Evolutionary conservation across 2,797 vertebrate species (phyloP).

Genomic region (Tympanoctomys barrerae): DNA sequence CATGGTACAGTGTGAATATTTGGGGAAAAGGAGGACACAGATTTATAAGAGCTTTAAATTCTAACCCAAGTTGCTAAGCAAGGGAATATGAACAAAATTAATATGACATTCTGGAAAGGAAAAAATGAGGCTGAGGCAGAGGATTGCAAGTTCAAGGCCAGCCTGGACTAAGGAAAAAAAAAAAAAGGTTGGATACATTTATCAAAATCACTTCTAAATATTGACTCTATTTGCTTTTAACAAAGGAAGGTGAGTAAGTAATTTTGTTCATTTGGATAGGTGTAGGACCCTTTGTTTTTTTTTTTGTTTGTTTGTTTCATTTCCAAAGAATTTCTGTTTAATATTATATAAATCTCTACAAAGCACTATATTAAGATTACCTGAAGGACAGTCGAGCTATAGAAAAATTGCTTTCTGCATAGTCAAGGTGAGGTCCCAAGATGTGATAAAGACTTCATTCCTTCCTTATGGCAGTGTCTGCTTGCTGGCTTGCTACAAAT

Average conservation of each 20-base stretch:
- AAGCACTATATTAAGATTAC: slow-evolving; percentile 10
- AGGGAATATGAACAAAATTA: slow-evolving; percentile 74
- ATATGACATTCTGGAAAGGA: slow-evolving; percentile 48
- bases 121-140: not conserved
- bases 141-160: not conserved
- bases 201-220: slow-evolving; percentile 17
- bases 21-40: slow-evolving; percentile 69
- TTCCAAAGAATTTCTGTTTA: slow-evolving; percentile 45
- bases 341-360: slow-evolving; percentile 40
- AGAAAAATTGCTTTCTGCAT: not conserved
- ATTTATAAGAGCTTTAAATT: slow-evolving; percentile 79
- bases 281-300: not conserved
- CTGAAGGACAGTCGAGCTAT: not conserved
- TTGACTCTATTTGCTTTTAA: slow-evolving; percentile 40
- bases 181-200: not conserved
- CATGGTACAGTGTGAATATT: slow-evolving; percentile 74
- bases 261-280: slow-evolving; percentile 19
- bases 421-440: not conserved
- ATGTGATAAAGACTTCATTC: slow-evolving; percentile 24
- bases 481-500: not conserved
- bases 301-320: not conserved
- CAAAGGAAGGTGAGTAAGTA: not conserved
- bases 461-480: not conserved
- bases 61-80: slow-evolving; percentile 79
- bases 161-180: not conserved